Evolutionary conservation across 2,113 vertebrate species (phyloP), one percentile per base, ranked within the genome.

Genomic region (Hoplias malabaricus): DNA sequence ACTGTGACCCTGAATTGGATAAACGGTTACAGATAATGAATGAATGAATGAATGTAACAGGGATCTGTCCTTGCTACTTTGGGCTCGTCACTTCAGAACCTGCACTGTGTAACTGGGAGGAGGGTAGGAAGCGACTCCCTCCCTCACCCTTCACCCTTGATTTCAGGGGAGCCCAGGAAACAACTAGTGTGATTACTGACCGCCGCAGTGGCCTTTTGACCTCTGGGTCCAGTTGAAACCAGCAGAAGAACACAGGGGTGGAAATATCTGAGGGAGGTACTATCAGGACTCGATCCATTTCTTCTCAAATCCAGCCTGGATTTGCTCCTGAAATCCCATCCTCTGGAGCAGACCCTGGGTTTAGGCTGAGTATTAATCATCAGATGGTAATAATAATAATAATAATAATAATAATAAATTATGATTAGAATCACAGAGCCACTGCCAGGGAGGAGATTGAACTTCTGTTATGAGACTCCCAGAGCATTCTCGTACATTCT

Each of bases 401-500:
- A n/a, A n/a, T 56, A 21, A 50, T n/a, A 50, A 50, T 21, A 5
- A 8, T 23, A 10, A 21, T 21, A n/a, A n/a, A n/a, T n/a, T n/a
- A n/a, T n/a, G n/a, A n/a, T n/a, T n/a, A n/a, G n/a, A n/a, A n/a
- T n/a, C n/a, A n/a, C n/a, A n/a, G n/a, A n/a, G 34, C 59, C 59
- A n/a, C 59, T 36, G 7, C 59, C 31, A 33, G 56, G 56, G 29
- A 34, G 31, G 23, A 63, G 5, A n/a, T 63, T 43, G 40, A 34
- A 63, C 31, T 4, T 63, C 56, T 53, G 67, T 21, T 36, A 21
- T 50, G 29, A 70, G 61, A 19, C 13, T 48, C 31, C 14, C 16
- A 19, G 34, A 63, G 76, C 23, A 50, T 63, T 77, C 75, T 69
- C 61, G 66, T 50, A 21, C 36, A 63, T 50, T 31, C 76, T 63